Percentiles rank a stretch among this genome's conserved stretches.
Conservation (phyloP, 1,140 invertebrate species). For the Pseudobourletiella spinata region DNA sequence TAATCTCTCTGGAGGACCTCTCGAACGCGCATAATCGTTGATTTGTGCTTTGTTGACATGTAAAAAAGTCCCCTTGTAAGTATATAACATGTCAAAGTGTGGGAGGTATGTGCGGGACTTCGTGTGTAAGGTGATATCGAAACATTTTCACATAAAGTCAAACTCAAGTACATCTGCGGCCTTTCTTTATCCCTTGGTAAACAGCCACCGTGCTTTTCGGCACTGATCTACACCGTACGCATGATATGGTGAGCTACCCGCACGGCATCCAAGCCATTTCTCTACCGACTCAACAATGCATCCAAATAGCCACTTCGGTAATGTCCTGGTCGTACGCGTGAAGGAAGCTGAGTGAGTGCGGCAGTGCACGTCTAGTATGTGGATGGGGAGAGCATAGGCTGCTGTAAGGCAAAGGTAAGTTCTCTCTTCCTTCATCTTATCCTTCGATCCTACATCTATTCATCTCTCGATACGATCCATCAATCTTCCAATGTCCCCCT, state of each 20-base stretch:
- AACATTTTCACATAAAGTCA: conserved; percentile 10
- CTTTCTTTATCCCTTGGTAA: background rate
- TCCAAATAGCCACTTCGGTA: background rate
- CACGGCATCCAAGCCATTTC: too few species aligned
- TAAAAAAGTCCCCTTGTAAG: too few species aligned
- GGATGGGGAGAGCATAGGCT: too few species aligned
- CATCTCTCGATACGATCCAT: conserved; percentile 24
- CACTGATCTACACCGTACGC: background rate
- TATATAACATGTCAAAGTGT: too few species aligned
- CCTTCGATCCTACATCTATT: conserved; percentile 21
- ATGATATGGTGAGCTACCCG: too few species aligned
- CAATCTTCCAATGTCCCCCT: conserved; percentile 18
- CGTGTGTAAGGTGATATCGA: conserved; percentile 10
- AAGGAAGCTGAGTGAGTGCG: background rate
- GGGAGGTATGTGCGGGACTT: too few species aligned
- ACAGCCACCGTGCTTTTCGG: background rate
- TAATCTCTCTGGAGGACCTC: too few species aligned
- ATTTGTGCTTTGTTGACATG: too few species aligned
- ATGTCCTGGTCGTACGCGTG: background rate
- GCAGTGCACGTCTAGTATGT: too few species aligned
- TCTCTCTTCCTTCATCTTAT: conserved; percentile 13
- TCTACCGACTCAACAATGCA: background rate
- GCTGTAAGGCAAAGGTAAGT: background rate
- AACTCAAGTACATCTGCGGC: conserved; percentile 13
- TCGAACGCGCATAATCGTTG: too few species aligned